phyloP scores from a whole-genome alignment of 2,113 vertebrate genomes.

The Muscicapa adusta region DNA sequence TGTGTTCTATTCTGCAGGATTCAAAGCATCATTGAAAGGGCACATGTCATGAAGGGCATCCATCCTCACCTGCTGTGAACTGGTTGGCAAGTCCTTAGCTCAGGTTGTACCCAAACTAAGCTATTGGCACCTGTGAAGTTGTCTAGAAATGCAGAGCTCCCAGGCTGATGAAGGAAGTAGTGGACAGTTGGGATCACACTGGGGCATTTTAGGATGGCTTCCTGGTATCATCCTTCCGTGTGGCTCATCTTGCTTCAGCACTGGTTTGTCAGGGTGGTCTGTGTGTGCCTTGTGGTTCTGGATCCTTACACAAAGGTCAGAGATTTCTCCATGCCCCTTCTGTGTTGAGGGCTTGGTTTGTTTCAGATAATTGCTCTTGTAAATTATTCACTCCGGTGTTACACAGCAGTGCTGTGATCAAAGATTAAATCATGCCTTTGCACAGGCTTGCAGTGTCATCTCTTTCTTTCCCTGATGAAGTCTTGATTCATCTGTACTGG shows the following conservation, averaged over 20 bases:
- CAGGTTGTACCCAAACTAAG: not conserved
- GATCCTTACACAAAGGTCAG: not conserved
- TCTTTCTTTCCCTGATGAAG: not conserved
- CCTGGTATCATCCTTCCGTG: accelerated
- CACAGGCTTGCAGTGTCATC: not conserved
- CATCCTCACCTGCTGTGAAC: not conserved
- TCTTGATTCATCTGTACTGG: constrained; percentile 4
- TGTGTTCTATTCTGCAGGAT: not conserved
- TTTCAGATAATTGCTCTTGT: constrained; percentile 36
- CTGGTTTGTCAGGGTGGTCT: not conserved
- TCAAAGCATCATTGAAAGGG: not conserved
- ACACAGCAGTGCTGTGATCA: not conserved
- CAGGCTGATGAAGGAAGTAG: not conserved
- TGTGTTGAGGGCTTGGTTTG: not conserved
- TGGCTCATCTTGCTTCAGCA: accelerated
- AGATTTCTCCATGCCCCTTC: not conserved
- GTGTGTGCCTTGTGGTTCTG: not conserved
- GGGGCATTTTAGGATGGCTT: not conserved
- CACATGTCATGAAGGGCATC: accelerated
- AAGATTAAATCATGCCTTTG: constrained; percentile 18
- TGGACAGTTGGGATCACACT: not conserved
- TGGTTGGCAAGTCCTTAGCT: not conserved
- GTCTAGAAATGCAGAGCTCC: not conserved
- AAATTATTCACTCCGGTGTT: constrained; percentile 52
- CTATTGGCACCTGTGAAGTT: not conserved